Evolutionary conservation across 2,113 vertebrate species (phyloP).

Genomic region (Labeo rohita): DNA sequence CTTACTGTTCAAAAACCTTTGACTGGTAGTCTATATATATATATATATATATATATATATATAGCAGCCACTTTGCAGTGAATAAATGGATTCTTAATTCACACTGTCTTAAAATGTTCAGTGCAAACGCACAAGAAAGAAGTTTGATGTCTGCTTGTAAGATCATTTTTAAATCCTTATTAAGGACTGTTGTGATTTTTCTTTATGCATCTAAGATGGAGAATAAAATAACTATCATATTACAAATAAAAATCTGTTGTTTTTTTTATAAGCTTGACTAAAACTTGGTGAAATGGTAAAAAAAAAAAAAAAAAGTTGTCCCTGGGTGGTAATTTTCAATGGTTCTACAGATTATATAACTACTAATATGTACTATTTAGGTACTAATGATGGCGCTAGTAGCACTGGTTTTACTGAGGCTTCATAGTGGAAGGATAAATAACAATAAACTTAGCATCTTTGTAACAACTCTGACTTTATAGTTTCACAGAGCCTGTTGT

Average conservation of each 20-base stretch:
- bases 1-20: too few species aligned
- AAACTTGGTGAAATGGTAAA: background rate
- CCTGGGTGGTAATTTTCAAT: background rate
- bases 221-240: background rate
- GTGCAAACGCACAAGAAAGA: background rate
- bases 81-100: background rate
- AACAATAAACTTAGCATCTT: background rate
- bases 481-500: background rate
- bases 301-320: background rate
- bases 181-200: background rate
- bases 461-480: background rate
- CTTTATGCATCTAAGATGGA: background rate
- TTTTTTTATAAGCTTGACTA: background rate
- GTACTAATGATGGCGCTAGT: background rate
- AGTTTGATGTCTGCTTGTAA: background rate
- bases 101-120: conserved; percentile 22
- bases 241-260: background rate
- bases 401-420: background rate
- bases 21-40: background rate
- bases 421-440: background rate
- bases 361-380: background rate
- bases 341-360: background rate
- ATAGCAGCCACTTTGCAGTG: background rate
- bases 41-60: background rate
- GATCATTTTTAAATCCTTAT: background rate